phyloP scores from a whole-genome alignment of 2,888 invertebrate genomes.

The Pandemis heparana region DNA sequence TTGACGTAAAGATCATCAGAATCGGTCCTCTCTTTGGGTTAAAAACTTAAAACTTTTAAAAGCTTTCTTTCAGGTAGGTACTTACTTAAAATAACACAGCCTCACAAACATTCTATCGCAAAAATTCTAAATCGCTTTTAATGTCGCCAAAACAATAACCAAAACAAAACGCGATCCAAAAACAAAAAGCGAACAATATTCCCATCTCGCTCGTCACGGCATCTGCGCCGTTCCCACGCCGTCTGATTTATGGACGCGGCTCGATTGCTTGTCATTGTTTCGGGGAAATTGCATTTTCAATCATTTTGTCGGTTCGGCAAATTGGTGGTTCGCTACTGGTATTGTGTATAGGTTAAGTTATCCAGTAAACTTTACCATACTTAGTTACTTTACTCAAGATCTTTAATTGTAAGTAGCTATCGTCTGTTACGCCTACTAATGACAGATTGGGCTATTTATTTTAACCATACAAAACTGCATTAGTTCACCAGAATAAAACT shows the following conservation, averaged over 20 bases:
- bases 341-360: neutral
- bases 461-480: too few species aligned
- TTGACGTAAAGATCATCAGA: too few species aligned
- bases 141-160: conserved; percentile 12
- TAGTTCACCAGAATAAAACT: neutral
- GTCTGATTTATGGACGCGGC: conserved; percentile 56
- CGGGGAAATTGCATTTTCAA: conserved; percentile 43
- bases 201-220: conserved; percentile 41
- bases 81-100: neutral
- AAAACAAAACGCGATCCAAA: conserved; percentile 1
- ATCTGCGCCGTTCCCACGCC: conserved; percentile 39
- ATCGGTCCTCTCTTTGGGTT: too few species aligned
- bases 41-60: neutral
- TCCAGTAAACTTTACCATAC: neutral
- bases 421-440: neutral
- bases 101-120: neutral
- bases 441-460: neutral
- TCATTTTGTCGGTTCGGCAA: conserved; percentile 39
- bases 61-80: neutral
- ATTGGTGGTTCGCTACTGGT: conserved; percentile 19
- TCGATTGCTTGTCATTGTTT: conserved; percentile 60
- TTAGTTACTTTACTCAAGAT: neutral
- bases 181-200: conserved; percentile 28
- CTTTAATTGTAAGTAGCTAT: neutral
- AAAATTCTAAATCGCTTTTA: neutral